Percentiles rank a stretch among this genome's conserved stretches.
Conservation (phyloP, 2,888 invertebrate species). For the Platycheirus rosarum region DNA sequence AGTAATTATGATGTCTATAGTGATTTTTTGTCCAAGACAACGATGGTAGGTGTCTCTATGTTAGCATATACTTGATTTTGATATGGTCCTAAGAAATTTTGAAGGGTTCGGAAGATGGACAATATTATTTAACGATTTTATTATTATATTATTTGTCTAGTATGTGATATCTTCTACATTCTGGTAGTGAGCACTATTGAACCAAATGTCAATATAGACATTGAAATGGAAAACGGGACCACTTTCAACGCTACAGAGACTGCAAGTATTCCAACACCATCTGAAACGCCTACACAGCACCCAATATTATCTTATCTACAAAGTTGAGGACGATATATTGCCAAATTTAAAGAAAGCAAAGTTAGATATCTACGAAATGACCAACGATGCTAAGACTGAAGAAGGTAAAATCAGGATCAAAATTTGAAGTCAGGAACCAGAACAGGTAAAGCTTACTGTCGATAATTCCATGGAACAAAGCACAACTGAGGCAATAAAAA, state of each 20-base stretch:
- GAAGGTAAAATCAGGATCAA: slow-evolving; percentile 59
- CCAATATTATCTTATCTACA: slow-evolving; percentile 75
- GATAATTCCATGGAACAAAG: slow-evolving; percentile 40
- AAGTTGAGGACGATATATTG: slow-evolving; percentile 79
- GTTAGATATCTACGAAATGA: slow-evolving; percentile 76
- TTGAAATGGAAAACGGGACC: slow-evolving; percentile 84
- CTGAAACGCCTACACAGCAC: slow-evolving; percentile 60
- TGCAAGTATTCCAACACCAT: slow-evolving; percentile 80
- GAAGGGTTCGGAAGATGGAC: no score
- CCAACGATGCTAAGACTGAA: slow-evolving; percentile 50
- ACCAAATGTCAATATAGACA: slow-evolving; percentile 85
- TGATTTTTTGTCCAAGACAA: no score
- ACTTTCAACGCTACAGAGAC: slow-evolving; percentile 78
- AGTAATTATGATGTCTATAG: no score
- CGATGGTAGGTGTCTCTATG: no score
- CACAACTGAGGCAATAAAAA: slow-evolving; percentile 27
- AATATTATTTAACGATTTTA: no score
- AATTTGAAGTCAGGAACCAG: slow-evolving; percentile 38
- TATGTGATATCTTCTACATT: no score
- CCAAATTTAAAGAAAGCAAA: slow-evolving; percentile 83
- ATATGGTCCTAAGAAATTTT: no score
- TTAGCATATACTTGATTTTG: no score
- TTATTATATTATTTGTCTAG: no score
- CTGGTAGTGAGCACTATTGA: slow-evolving; percentile 90
- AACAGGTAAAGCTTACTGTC: slow-evolving; percentile 6